phyloP scores from a whole-genome alignment of 2,797 vertebrate genomes.

The Tolypeutes matacus region DNA sequence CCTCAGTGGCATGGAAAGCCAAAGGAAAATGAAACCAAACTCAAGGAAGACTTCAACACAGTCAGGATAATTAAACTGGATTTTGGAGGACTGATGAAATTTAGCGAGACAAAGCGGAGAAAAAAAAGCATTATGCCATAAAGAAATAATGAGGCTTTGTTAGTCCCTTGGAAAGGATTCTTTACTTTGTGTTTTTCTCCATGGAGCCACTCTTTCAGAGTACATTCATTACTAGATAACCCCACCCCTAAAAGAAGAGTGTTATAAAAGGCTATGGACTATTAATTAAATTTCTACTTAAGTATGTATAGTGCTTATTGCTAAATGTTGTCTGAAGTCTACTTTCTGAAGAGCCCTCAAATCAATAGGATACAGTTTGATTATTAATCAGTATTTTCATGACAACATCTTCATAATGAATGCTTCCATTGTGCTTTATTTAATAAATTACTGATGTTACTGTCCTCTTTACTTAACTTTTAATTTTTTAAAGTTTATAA shows the following conservation, averaged over 20 bases:
- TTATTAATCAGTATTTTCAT: conserved; percentile 61
- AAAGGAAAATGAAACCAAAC: background rate
- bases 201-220: background rate
- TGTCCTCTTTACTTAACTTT: background rate
- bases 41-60: background rate
- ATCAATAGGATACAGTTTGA: conserved; percentile 49
- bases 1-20: background rate
- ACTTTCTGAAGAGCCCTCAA: conserved; percentile 51
- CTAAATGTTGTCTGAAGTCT: conserved; percentile 51
- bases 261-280: background rate
- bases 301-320: conserved; percentile 1
- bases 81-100: background rate
- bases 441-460: conserved; percentile 52
- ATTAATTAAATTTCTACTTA: background rate
- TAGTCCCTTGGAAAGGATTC: background rate
- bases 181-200: background rate
- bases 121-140: background rate
- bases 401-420: conserved; percentile 41
- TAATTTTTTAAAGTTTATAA: conserved; percentile 47
- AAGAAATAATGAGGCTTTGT: background rate
- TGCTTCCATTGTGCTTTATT: conserved; percentile 5
- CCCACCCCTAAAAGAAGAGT: accelerated
- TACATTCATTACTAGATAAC: background rate
- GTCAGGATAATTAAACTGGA: background rate
- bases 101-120: background rate